phyloP scores from a whole-genome alignment of 2,888 invertebrate genomes.

The Hypena proboscidalis region DNA sequence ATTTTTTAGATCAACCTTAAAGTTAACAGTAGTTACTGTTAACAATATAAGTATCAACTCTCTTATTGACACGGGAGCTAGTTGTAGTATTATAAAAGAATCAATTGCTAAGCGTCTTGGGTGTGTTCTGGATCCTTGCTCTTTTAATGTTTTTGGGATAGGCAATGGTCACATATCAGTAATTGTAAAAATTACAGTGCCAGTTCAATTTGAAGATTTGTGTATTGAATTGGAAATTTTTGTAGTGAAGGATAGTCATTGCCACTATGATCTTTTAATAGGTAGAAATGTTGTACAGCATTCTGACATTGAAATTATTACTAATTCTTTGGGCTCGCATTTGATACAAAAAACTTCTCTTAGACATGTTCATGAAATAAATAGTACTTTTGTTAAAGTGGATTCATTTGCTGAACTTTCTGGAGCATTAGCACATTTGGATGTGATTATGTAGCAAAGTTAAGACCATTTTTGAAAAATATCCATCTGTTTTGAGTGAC shows the following conservation, averaged over 20 bases:
- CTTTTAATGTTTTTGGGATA: not conserved
- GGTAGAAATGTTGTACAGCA: slow-evolving; percentile 2
- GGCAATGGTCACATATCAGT: not conserved
- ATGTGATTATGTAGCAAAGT: too few relatives aligned
- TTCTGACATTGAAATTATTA: slow-evolving; percentile 5
- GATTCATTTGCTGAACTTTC: too few relatives aligned
- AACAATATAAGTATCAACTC: not conserved
- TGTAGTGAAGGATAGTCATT: not conserved
- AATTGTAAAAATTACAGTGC: too few relatives aligned
- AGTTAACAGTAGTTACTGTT: not conserved
- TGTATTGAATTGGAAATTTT: slow-evolving; percentile 1
- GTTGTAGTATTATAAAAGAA: too few relatives aligned
- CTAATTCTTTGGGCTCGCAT: not conserved
- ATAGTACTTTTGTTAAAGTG: too few relatives aligned
- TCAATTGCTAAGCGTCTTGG: too few relatives aligned
- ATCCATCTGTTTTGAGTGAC: too few relatives aligned
- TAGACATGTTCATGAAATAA: too few relatives aligned
- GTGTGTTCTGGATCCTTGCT: not conserved
- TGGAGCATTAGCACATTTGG: too few relatives aligned
- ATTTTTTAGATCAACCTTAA: slow-evolving; percentile 2
- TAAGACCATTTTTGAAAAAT: too few relatives aligned
- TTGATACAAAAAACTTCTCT: not conserved
- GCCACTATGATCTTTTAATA: slow-evolving; percentile 1
- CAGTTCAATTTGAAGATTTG: too few relatives aligned
- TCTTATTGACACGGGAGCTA: too few relatives aligned